These are phyloP conservation scores for Pseudomyrmex cubaensis DNA, from an alignment of 1,140 invertebrate genomes.

Conservation along the genomic window DNA sequence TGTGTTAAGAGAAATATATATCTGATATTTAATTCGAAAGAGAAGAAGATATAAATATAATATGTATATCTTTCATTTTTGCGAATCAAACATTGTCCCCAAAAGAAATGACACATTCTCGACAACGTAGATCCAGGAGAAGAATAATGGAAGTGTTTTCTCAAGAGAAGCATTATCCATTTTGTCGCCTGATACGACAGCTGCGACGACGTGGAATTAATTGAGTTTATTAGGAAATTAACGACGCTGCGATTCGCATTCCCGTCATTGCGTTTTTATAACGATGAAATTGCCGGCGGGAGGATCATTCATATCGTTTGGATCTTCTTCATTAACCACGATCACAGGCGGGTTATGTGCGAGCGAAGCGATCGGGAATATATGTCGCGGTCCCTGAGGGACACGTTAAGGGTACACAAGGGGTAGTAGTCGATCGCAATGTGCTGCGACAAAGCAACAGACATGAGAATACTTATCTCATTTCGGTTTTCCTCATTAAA, in stretches of 20 bases:
- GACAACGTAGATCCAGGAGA: background rate
- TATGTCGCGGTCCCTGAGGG: constrained; percentile 53
- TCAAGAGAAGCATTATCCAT: constrained; percentile 1
- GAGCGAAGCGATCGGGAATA: constrained; percentile 51
- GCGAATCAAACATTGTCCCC: background rate
- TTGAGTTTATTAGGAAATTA: constrained; percentile 37
- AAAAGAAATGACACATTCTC: background rate
- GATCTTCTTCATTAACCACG: constrained; percentile 69
- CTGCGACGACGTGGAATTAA: constrained; percentile 44
- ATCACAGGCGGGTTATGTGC: constrained; percentile 50
- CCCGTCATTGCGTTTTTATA: constrained; percentile 64
- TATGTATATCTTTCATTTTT: too few species aligned
- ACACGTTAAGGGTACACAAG: constrained; percentile 69
- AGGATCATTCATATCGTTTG: constrained; percentile 65
- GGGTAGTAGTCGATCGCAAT: constrained; percentile 43
- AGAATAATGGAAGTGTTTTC: background rate
- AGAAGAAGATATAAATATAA: too few species aligned
- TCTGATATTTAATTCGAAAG: too few species aligned
- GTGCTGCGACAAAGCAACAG: constrained; percentile 44
- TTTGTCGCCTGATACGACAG: constrained; percentile 25
- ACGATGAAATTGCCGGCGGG: background rate
- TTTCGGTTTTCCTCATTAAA: constrained; percentile 74
- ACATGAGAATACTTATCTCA: constrained; percentile 66
- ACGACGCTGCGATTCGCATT: constrained; percentile 43
- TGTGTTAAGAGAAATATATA: too few species aligned